Percentiles rank a stretch among this genome's conserved stretches.
Conservation (phyloP, 2,888 invertebrate species). For the Pharmacophagus antenor region DNA sequence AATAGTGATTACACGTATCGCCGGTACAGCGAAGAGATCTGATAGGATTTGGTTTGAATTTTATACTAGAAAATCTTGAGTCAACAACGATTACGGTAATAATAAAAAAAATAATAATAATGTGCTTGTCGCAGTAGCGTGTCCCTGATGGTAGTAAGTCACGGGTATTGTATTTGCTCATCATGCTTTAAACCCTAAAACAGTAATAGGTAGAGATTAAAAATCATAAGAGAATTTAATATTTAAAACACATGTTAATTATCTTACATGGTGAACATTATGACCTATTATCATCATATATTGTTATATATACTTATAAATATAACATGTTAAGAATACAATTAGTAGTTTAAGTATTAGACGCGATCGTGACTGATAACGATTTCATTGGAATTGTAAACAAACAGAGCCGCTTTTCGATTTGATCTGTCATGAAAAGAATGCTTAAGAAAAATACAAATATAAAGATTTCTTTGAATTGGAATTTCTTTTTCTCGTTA, state of each 20-base stretch:
- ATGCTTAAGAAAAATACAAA: not conserved
- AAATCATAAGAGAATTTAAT: too few species aligned
- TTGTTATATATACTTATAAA: too few species aligned
- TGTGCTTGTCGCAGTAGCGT: too few species aligned
- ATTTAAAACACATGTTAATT: too few species aligned
- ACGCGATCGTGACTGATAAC: slow-evolving; percentile 12
- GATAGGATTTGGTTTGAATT: not conserved
- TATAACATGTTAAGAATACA: slow-evolving; percentile 13
- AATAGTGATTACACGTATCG: not conserved
- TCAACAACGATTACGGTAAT: too few species aligned
- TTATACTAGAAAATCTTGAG: too few species aligned
- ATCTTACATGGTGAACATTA: not conserved
- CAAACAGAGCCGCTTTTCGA: slow-evolving; percentile 10
- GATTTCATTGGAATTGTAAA: slow-evolving; percentile 6
- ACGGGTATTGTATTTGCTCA: too few species aligned
- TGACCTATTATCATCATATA: too few species aligned
- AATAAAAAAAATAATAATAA: too few species aligned
- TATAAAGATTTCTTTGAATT: not conserved
- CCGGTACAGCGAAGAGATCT: not conserved
- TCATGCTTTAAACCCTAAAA: too few species aligned
- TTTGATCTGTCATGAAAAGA: not conserved
- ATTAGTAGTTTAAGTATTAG: slow-evolving; percentile 9
- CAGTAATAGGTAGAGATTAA: too few species aligned
- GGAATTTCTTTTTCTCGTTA: not conserved
- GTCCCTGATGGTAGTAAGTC: too few species aligned